Evolutionary conservation across 92 coral and sea anemone species (phyloP).

Genomic region (Plumapathes pennacea): DNA sequence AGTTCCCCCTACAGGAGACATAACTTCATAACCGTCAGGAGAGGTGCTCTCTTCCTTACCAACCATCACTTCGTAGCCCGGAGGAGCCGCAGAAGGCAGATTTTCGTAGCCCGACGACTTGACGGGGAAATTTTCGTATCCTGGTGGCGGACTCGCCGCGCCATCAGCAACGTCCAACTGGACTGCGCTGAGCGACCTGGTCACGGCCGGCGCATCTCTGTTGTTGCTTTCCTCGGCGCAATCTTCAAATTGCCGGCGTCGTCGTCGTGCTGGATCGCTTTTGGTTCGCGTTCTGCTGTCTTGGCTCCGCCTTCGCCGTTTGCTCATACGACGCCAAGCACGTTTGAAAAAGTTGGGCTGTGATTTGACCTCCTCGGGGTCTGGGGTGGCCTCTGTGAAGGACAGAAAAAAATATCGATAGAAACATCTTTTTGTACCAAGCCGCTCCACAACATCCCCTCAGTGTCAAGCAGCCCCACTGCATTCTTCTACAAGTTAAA

Average conservation of each 20-base stretch:
- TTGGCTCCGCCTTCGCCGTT: conserved; percentile 28
- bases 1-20: too few relatives aligned
- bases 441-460: too few relatives aligned
- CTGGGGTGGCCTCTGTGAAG: conserved; percentile 14
- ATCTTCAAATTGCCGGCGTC: conserved; percentile 15
- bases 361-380: conserved; percentile 5
- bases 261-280: conserved; percentile 47
- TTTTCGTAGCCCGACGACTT: conserved; percentile 64
- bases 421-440: too few relatives aligned
- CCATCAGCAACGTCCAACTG: not conserved
- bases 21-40: too few relatives aligned
- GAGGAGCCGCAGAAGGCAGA: conserved; percentile 55
- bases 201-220: not conserved
- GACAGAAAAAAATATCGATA: not conserved
- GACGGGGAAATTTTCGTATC: conserved; percentile 57
- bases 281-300: conserved; percentile 55
- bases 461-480: too few relatives aligned
- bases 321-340: conserved; percentile 62
- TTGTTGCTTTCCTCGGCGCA: not conserved
- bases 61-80: conserved; percentile 69
- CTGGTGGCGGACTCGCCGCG: conserved; percentile 20
- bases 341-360: conserved; percentile 56
- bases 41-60: too few relatives aligned
- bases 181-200: conserved; percentile 18
- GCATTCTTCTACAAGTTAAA: too few relatives aligned